phyloP scores from a whole-genome alignment of 2,888 invertebrate genomes.

The Euplexia lucipara region DNA sequence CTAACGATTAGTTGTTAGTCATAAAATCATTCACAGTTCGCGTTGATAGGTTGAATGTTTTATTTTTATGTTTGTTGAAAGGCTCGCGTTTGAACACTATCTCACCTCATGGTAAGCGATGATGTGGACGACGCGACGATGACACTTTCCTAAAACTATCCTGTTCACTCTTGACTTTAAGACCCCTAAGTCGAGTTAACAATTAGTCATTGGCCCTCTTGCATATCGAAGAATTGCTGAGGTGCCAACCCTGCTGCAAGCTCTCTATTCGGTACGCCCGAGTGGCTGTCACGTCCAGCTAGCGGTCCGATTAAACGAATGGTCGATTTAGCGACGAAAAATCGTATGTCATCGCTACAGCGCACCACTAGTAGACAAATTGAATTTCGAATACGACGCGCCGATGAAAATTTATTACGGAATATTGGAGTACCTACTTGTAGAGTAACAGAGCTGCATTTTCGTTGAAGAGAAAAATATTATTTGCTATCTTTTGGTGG shows the following conservation, averaged over 20 bases:
- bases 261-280: slow-evolving; percentile 57
- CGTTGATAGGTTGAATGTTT: too few relatives aligned
- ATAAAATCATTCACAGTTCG: too few relatives aligned
- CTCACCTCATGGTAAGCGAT: too few relatives aligned
- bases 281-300: slow-evolving; percentile 82
- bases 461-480: background rate
- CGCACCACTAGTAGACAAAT: slow-evolving; percentile 75
- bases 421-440: slow-evolving; percentile 15
- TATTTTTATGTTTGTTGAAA: too few relatives aligned
- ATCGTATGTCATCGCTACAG: slow-evolving; percentile 74
- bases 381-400: slow-evolving; percentile 68
- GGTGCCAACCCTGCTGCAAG: slow-evolving; percentile 72
- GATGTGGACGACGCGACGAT: too few relatives aligned
- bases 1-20: too few relatives aligned
- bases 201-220: background rate
- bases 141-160: too few relatives aligned
- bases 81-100: too few relatives aligned
- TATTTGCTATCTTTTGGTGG: background rate
- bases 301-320: slow-evolving; percentile 64
- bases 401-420: slow-evolving; percentile 29
- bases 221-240: background rate
- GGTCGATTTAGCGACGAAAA: slow-evolving; percentile 75
- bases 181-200: too few relatives aligned
- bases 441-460: too few relatives aligned
- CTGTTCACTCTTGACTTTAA: too few relatives aligned